Conservation (phyloP, 2,797 vertebrate species). For the Sebastolobus alascanus region DNA sequence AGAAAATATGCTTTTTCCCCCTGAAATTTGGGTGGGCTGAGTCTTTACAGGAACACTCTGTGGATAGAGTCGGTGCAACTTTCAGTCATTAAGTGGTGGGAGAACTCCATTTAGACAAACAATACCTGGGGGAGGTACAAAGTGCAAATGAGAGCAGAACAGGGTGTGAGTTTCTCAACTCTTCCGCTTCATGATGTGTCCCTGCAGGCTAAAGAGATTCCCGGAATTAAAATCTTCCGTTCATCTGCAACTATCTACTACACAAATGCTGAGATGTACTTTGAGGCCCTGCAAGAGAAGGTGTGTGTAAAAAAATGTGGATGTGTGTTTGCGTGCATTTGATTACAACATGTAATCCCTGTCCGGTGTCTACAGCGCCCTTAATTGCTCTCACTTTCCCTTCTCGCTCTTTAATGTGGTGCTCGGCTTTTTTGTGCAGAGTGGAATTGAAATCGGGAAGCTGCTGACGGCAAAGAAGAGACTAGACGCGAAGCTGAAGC, state of each 20-base stretch:
- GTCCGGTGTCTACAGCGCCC: constrained; percentile 15
- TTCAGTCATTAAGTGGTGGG: constrained; percentile 9
- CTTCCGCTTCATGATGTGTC: constrained; percentile 35
- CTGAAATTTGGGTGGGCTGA: neutral
- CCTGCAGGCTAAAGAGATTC: constrained; percentile 82
- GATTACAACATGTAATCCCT: constrained; percentile 26
- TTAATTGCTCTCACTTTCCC: constrained; percentile 44
- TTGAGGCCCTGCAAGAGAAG: constrained; percentile 89
- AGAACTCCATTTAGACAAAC: constrained; percentile 21
- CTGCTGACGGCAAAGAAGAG: constrained; percentile 90
- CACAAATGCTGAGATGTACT: constrained; percentile 92
- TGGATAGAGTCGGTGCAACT: neutral
- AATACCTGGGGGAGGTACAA: constrained; percentile 6
- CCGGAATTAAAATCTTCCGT: constrained; percentile 92
- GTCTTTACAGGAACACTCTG: neutral
- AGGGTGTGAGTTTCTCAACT: constrained; percentile 16
- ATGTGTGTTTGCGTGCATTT: constrained; percentile 1
- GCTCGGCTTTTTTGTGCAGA: constrained; percentile 77
- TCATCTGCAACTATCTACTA: constrained; percentile 92
- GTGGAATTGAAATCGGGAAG: constrained; percentile 86
- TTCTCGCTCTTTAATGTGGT: constrained; percentile 33
- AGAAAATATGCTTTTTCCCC: neutral
- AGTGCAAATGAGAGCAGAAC: constrained; percentile 24
- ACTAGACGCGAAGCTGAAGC: constrained; percentile 80
- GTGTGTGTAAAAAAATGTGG: constrained; percentile 68